Evolutionary conservation across 2,888 invertebrate genomes (phyloP).

Genomic region (Epicampocera succincta): DNA sequence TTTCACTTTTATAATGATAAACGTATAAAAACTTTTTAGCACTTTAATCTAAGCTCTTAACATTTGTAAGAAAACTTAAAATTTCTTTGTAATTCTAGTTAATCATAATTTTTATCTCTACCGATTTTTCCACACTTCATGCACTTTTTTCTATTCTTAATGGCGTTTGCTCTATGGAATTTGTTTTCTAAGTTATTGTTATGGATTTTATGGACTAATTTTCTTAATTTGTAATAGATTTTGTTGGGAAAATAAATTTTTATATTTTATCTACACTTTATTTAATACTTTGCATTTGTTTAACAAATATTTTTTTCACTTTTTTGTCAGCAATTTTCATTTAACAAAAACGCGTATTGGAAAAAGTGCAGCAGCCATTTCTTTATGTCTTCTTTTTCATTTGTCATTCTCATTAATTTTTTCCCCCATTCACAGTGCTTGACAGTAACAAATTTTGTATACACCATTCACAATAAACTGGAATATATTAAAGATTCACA

Average conservation of each 20-base stretch:
- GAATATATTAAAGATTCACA: constrained; percentile 14
- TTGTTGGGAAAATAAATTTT: not conserved
- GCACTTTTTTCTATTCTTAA: constrained; percentile 63
- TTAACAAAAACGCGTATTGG: constrained; percentile 61
- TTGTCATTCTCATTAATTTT: constrained; percentile 57
- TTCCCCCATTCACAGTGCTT: constrained; percentile 51
- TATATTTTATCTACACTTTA: constrained; percentile 38
- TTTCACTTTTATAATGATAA: constrained; percentile 2
- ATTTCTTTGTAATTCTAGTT: constrained; percentile 54
- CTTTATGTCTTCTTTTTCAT: constrained; percentile 58
- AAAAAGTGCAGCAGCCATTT: constrained; percentile 68
- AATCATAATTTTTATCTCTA: constrained; percentile 47
- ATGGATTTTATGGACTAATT: not conserved
- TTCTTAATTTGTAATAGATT: not conserved
- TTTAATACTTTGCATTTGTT: constrained; percentile 12
- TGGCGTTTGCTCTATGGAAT: constrained; percentile 51
- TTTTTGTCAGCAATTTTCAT: constrained; percentile 53
- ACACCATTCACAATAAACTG: constrained; percentile 13
- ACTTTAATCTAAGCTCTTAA: constrained; percentile 10
- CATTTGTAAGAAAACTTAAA: constrained; percentile 11
- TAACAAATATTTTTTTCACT: constrained; percentile 36
- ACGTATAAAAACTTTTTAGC: not conserved
- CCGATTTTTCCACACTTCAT: constrained; percentile 59
- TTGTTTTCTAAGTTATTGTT: constrained; percentile 21
- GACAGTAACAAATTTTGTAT: constrained; percentile 11